phyloP scores from a whole-genome alignment of 2,113 vertebrate species.

The Leptobrachium ailaonicum region DNA sequence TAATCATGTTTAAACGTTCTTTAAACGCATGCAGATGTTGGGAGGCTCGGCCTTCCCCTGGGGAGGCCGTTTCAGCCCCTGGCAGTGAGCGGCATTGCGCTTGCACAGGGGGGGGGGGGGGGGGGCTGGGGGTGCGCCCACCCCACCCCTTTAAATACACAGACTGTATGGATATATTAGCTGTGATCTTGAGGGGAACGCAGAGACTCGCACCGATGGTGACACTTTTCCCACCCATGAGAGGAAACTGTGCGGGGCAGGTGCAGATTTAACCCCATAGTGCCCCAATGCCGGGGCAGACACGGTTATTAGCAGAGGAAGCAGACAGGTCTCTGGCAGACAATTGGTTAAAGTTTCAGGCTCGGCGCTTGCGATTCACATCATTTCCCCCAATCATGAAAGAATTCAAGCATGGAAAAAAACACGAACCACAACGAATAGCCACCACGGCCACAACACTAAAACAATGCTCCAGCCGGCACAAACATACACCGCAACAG shows the following conservation, averaged over 20 bases:
- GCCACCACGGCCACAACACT: too few relatives aligned
- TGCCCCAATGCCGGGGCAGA: background rate
- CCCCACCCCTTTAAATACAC: background rate
- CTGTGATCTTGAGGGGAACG: background rate
- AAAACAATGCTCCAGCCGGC: too few relatives aligned
- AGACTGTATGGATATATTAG: constrained; percentile 9
- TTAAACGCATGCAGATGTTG: background rate
- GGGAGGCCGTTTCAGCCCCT: background rate
- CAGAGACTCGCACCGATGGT: background rate
- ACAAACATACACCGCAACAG: too few relatives aligned
- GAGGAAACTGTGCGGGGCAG: background rate
- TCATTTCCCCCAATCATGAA: too few relatives aligned
- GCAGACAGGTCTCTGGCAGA: background rate
- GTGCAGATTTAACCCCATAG: background rate
- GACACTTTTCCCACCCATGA: background rate
- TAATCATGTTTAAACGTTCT: background rate
- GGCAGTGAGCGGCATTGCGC: background rate
- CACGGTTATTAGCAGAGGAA: background rate
- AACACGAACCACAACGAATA: too few relatives aligned
- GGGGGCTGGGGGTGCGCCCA: background rate
- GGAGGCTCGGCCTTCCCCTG: background rate
- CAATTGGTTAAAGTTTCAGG: background rate
- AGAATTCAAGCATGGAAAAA: too few relatives aligned
- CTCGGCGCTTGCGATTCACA: too few relatives aligned
- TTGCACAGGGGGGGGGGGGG: accelerated